Evolutionary conservation across 2,888 invertebrate species (phyloP), one percentile per base, ranked within the genome.

Genomic region (Acleris emargana): DNA sequence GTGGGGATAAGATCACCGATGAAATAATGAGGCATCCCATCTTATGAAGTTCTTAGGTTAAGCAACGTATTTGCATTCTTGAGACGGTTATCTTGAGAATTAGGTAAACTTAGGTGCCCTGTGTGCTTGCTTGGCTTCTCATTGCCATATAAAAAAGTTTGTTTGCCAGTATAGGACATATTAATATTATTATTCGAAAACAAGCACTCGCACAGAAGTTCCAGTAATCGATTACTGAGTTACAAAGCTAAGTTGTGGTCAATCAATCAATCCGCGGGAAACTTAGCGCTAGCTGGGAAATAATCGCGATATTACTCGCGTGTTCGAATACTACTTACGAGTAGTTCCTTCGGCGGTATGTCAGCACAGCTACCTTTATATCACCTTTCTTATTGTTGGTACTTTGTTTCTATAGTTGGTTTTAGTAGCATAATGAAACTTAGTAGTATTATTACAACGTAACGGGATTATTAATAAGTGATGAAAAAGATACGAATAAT

Each of bases 221-320:
- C 16, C 49, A 32, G 25, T 25, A 43, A 43, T 59, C 53, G 20
- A 60, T 60, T 66, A 66, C 55, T 55, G 55, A 66, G 50, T 55
- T 51, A 60, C 60, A 60, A 66, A 66, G 64, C 60, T 45, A 66
- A 66, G 60, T 66, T 64, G 16, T 47, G 50, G 45, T 50, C 50
- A 55, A 60, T 60, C 64, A 55, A 66, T 55, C 60, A 60, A 51
- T 38, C 32, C n/a, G 22, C 20, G 20, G 38, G 60, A 66, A 66
- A 66, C 54, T 60, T 64, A 55, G 38, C 50, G 28, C 54, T 55
- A 38, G n/a, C 54, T 54, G 43, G 49, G 7, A 59, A 60, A 51
- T 49, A 54, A 64, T 54, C 32, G 51, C 49, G 32, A 49, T 45
- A 60, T 18, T 60, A 45, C 51, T 66, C 22, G 64, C 64, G 60